Conservation (phyloP, 1,140 invertebrate genomes). For the Drosophila lacteicornis region DNA sequence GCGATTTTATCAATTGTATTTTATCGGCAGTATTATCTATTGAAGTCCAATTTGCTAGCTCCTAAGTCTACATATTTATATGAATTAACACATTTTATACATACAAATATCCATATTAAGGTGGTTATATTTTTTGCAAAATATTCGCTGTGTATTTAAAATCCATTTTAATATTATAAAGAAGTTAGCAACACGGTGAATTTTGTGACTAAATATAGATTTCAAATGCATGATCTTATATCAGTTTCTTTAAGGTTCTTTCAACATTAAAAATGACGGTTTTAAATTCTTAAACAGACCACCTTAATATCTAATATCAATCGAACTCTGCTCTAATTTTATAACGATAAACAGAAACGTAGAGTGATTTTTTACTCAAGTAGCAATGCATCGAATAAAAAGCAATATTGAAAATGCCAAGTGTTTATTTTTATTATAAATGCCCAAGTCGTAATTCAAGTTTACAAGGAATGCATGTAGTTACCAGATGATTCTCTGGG, state of each 20-base stretch:
- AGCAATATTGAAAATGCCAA: conserved; percentile 65
- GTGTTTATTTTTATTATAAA: conserved; percentile 20
- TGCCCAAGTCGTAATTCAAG: background rate
- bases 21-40: conserved; percentile 72
- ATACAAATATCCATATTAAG: conserved; percentile 12
- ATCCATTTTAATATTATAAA: background rate
- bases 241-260: too few relatives aligned
- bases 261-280: background rate
- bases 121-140: conserved; percentile 2
- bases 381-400: conserved; percentile 80
- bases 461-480: conserved; percentile 3
- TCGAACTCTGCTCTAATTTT: conserved; percentile 41
- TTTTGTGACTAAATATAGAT: background rate
- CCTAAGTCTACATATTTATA: conserved; percentile 56
- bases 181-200: too few relatives aligned
- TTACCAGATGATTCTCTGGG: conserved; percentile 97
- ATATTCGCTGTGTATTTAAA: background rate
- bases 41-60: conserved; percentile 56
- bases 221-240: too few relatives aligned
- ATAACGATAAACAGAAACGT: conserved; percentile 47
- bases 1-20: conserved; percentile 56
- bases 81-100: conserved; percentile 43
- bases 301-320: conserved; percentile 11
- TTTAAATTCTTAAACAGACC: conserved; percentile 15
- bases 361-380: conserved; percentile 69